Conservation (phyloP, 2,888 invertebrate genomes). For the Leptodirus hochenwartii region DNA sequence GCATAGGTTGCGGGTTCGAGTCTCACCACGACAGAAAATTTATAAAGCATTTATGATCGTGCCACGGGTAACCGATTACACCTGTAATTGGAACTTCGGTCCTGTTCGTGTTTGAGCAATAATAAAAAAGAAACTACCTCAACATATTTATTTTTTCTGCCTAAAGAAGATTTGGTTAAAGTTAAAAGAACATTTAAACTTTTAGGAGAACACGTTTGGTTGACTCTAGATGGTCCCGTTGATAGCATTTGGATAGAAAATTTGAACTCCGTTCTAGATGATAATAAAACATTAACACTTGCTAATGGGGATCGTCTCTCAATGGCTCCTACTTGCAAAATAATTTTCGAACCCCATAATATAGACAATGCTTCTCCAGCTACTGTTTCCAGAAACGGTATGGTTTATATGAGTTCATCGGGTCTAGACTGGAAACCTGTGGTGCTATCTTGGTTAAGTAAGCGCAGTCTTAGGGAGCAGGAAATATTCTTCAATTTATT, state of each 20-base stretch:
- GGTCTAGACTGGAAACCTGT: slow-evolving; percentile 88
- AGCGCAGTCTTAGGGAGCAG: slow-evolving; percentile 34
- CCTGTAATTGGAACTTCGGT: too few species aligned
- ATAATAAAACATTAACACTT: slow-evolving; percentile 85
- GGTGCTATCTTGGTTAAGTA: slow-evolving; percentile 66
- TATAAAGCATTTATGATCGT: too few species aligned
- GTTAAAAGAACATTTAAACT: too few species aligned
- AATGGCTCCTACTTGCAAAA: slow-evolving; percentile 88
- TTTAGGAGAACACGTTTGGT: slow-evolving; percentile 74
- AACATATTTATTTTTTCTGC: too few species aligned
- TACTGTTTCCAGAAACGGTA: slow-evolving; percentile 58
- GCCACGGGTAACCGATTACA: too few species aligned
- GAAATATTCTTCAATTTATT: slow-evolving; percentile 54
- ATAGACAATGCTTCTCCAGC: slow-evolving; percentile 97
- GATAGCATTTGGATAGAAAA: slow-evolving; percentile 99
- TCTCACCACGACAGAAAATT: too few species aligned
- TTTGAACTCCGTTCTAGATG: slow-evolving; percentile 89
- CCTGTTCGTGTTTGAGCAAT: too few species aligned
- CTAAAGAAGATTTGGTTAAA: too few species aligned
- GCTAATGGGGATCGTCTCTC: slow-evolving; percentile 90
- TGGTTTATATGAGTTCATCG: slow-evolving; percentile 92
- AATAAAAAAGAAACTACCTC: too few species aligned
- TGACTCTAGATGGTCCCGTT: slow-evolving; percentile 89
- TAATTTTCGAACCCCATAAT: slow-evolving; percentile 93
- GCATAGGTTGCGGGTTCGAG: too few species aligned